Percentiles rank a stretch among this genome's conserved stretches.
phyloP scores from a whole-genome alignment of 2,113 vertebrate species.

The Ailuropoda melanoleuca region DNA sequence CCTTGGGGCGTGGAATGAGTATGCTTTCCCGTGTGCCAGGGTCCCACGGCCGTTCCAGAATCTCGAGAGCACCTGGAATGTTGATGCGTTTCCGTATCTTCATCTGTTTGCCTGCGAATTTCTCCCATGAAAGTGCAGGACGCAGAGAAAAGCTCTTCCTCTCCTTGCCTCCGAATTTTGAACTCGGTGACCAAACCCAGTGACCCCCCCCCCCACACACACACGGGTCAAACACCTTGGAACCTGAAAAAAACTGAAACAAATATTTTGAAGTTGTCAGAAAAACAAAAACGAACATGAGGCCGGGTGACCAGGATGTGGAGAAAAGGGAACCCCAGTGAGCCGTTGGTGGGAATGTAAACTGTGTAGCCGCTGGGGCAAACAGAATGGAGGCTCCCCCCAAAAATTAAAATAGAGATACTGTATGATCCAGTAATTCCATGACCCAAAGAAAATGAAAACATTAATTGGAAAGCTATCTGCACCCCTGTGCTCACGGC shows the following conservation, averaged over 20 bases:
- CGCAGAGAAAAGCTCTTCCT: not conserved
- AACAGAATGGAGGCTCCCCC: no score
- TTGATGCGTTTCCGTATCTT: not conserved
- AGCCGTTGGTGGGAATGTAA: not conserved
- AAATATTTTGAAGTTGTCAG: not conserved
- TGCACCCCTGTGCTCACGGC: not conserved
- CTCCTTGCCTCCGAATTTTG: not conserved
- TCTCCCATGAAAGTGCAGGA: no score
- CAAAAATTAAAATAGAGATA: not conserved
- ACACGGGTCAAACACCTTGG: not conserved
- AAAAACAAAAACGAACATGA: not conserved
- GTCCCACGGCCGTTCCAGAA: not conserved
- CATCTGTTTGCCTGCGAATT: no score
- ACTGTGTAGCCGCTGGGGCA: not conserved
- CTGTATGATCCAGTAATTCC: not conserved
- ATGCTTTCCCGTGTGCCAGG: not conserved
- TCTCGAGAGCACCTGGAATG: not conserved
- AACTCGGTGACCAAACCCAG: not conserved
- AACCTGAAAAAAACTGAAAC: not conserved
- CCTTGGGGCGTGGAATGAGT: not conserved
- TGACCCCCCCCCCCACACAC: not conserved
- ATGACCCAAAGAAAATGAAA: not conserved
- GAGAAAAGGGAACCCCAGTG: not conserved
- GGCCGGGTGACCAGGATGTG: not conserved
- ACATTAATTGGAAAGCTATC: not conserved